These are phyloP conservation scores for Seriola aureovittata DNA, from an alignment of 2,113 vertebrate species.

Conservation along the genomic window DNA sequence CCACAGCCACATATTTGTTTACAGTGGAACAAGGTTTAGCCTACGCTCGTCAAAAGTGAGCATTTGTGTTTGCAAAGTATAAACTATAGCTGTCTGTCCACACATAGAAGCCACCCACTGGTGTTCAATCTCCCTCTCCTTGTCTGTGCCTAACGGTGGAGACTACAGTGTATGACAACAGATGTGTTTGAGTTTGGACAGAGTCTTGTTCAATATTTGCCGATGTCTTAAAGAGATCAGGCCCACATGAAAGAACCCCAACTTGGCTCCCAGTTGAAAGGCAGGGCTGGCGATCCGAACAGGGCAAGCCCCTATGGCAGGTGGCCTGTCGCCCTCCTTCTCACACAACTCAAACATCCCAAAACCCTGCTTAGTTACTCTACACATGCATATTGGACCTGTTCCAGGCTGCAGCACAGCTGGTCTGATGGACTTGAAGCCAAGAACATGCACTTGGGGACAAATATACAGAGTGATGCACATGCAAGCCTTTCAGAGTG, in stretches of 20 bases:
- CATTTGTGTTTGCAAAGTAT: constrained; percentile 79
- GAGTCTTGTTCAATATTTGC: constrained; percentile 80
- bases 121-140: constrained; percentile 51
- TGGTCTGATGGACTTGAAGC: constrained; percentile 55
- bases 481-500: constrained; percentile 40
- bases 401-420: constrained; percentile 71
- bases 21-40: constrained; percentile 72
- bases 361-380: constrained; percentile 67
- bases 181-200: constrained; percentile 81
- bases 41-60: constrained; percentile 72
- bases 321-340: constrained; percentile 75
- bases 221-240: constrained; percentile 79
- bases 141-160: constrained; percentile 51
- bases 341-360: constrained; percentile 70
- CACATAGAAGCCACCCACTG: constrained; percentile 64
- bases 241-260: constrained; percentile 77
- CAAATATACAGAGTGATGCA: constrained; percentile 40
- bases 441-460: constrained; percentile 65
- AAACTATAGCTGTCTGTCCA: constrained; percentile 76
- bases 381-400: constrained; percentile 72
- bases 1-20: constrained; percentile 70
- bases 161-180: constrained; percentile 73
- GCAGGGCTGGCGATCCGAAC: constrained; percentile 67
- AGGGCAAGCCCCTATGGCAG: constrained; percentile 77
- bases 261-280: constrained; percentile 81